phyloP scores from a whole-genome alignment of 2,797 vertebrate genomes.

The Zalophus californianus region DNA sequence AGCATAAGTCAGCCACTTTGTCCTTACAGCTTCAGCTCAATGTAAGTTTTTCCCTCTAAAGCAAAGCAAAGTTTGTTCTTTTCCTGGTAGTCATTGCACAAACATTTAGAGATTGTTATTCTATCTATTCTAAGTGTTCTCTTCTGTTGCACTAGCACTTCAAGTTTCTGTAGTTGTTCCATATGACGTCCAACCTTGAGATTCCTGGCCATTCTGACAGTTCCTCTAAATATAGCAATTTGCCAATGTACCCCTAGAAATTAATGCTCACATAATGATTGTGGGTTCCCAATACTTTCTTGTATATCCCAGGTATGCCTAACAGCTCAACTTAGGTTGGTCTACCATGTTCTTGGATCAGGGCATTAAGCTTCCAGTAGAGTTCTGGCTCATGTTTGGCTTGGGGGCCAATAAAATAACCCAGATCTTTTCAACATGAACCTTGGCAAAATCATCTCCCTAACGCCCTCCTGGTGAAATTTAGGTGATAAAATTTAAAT shows the following conservation, averaged over 20 bases:
- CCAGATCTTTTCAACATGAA: background rate
- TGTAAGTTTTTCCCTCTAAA: background rate
- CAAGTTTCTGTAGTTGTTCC: background rate
- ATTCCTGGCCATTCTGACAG: background rate
- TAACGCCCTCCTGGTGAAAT: background rate
- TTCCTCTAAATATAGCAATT: background rate
- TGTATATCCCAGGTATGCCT: background rate
- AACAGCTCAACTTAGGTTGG: background rate
- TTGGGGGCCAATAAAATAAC: background rate
- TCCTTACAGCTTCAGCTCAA: background rate
- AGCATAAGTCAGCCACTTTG: background rate
- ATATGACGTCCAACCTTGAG: background rate
- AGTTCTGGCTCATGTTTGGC: background rate
- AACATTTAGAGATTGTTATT: conserved; percentile 36
- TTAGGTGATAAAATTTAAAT: background rate
- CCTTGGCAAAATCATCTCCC: background rate
- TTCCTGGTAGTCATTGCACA: background rate
- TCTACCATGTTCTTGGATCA: background rate
- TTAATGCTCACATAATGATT: background rate
- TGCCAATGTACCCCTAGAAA: background rate
- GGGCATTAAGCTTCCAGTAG: background rate
- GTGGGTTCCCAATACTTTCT: background rate
- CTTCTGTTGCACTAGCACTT: background rate
- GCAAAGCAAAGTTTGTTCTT: background rate
- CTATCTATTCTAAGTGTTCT: background rate